These are phyloP conservation scores for Ectemnius continuus DNA, from an alignment of 2,888 invertebrate genomes.

Conservation along the genomic window DNA sequence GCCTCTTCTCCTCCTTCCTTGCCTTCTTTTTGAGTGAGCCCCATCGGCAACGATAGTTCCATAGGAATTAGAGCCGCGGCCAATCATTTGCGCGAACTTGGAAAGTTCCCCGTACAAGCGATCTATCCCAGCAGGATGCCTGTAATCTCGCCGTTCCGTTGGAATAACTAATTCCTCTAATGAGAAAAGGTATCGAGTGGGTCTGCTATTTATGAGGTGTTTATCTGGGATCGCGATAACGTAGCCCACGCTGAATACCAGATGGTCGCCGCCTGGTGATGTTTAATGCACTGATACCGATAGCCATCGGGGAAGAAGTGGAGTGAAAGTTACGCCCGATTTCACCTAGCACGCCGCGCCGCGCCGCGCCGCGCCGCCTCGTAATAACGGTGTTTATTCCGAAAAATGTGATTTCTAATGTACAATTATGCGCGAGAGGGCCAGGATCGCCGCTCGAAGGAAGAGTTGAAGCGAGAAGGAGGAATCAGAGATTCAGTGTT, in stretches of 20 bases:
- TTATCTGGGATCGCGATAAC: conserved; percentile 1
- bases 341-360: conserved; percentile 1
- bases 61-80: too few relatives aligned
- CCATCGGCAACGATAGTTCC: too few relatives aligned
- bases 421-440: conserved; percentile 2
- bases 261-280: not conserved
- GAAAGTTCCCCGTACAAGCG: not conserved
- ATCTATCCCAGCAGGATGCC: not conserved
- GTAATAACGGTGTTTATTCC: not conserved
- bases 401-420: conserved; percentile 5
- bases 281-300: conserved; percentile 4
- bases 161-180: conserved; percentile 1
- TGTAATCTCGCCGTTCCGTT: not conserved
- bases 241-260: not conserved
- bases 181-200: not conserved
- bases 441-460: not conserved
- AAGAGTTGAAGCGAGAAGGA: conserved; percentile 4
- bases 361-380: too few relatives aligned
- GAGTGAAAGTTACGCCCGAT: conserved; percentile 5
- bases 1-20: not conserved
- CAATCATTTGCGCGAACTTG: too few relatives aligned
- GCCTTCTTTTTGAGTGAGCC: not conserved
- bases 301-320: conserved; percentile 2
- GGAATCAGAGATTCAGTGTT: conserved; percentile 18
- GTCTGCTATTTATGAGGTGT: not conserved